Base-by-base conservation (phyloP, 2,888 invertebrate genomes). In the Chrysolina haemoptera region DNA sequence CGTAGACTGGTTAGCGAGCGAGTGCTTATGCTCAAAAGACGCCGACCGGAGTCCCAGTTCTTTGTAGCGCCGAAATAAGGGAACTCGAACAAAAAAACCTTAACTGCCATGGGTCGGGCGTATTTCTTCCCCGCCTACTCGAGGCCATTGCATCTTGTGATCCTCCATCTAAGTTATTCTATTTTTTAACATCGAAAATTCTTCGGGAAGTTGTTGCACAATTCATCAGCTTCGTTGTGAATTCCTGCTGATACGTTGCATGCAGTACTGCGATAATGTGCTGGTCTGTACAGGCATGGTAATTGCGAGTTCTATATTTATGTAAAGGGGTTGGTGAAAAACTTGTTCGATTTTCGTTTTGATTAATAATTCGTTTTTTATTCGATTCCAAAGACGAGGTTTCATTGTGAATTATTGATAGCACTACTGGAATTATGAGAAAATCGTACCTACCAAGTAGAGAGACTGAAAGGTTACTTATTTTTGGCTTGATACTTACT, bases 51-150 rank as follows among this genome's bases (percentile, higher is more conserved):
- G 81, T 82, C 82, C 82, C 80, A 74, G 81, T 81, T 84, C 83
- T 85, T 84, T 85, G 84, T 85, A 81, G 78, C 80, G 83, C 85
- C 85, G 85, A 85, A 85, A 85, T 85, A 84, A 83, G 83, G 84
- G 84, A 85, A 85, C 82, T 81, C 82, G 82, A 82, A 82, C 82
- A 82, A 83, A 84, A 84, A 86, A 85, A 81, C 69, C 80, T 77
- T 76, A 71, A 78, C 77, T 71, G 76, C 72, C 75, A 79, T 81
- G 84, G 85, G 86, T 83, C 85, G 85, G 85, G 82, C 83, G 79
- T 79, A 81, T 78, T 76, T 76, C 80, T 79, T 80, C 83, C 83
- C 84, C 85, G 85, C 85, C 85, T 84, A 85, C 84, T 77, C 35
- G 82, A 77, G 76, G 83, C 66, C 66, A 66, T 66, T 66, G 50